Evolutionary conservation across 1,140 invertebrate species (phyloP), one percentile per base, ranked within the genome.

Genomic region (Brachionus rubens): DNA sequence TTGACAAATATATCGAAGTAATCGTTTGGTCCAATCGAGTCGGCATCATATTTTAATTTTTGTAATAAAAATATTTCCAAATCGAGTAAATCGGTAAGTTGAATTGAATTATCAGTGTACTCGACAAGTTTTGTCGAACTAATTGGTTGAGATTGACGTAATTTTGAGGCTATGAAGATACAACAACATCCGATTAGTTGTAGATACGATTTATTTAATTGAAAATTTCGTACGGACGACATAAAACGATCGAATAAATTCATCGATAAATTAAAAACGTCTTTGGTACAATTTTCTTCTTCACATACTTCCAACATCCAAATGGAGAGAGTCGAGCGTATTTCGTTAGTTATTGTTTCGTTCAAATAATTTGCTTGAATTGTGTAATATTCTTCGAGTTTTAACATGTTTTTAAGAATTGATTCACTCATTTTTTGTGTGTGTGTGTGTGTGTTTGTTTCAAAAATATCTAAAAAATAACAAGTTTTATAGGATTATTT

Each of bases 221-320:
- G 78, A 81, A 90, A 90, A 47, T 62, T 33, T 54, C 12, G n/a
- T 10, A 62, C n/a, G 2, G 33, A 62, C 10, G 3, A 62, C 78
- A 97, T 86, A 87, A 95, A 94, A 81, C 94, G 88, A 86, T 97
- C 93, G 87, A 97, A 85, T 85, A 93, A 94, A 82, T 93, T 94
- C 82, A 94, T 90, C 24, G 93, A 91, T 80, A 95, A 85, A 6
- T 91, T 88, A 82, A 95, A 95, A 19, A 96, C 92, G 81, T 93
- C 92, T 80, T 94, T 91, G 83, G 93, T 91, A 79, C 92, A 92
- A 77, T 89, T 89, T 80, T 93, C 90, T 81, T 93, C 92, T 82
- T 93, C 92, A 85, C 92, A 95, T 77, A 96, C 91, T 36, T 62
- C 56, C 56, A 62, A n/a, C 28, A 62, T 62, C 56, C 56, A 62